Percentiles rank a stretch among this genome's conserved stretches.
These are phyloP conservation scores for Ametastegia equiseti DNA, from an alignment of 2,888 invertebrate species.

Conservation along the genomic window DNA sequence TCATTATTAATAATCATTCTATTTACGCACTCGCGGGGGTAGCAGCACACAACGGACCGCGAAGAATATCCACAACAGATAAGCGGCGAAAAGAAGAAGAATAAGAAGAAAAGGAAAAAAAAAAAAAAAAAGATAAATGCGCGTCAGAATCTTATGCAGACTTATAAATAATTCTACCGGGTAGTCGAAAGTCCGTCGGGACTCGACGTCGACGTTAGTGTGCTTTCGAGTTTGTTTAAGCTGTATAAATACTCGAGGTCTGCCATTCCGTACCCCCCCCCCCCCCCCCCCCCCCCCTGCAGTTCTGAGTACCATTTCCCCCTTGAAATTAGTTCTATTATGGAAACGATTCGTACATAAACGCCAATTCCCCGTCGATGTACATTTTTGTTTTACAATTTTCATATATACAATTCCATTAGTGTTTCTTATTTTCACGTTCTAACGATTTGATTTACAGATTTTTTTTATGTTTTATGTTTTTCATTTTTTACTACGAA, in stretches of 20 bases:
- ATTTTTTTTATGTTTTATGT: too few species aligned
- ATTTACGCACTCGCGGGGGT: neutral
- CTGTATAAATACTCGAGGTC: slow-evolving; percentile 16
- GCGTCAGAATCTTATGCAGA: neutral
- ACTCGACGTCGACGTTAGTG: neutral
- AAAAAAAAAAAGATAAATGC: neutral
- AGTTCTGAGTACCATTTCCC: neutral
- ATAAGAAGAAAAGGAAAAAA: neutral
- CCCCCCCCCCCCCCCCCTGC: neutral
- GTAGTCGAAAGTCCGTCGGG: neutral
- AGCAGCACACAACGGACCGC: too few species aligned
- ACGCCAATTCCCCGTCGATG: too few species aligned
- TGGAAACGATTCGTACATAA: too few species aligned
- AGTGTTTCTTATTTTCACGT: too few species aligned
- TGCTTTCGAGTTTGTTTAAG: slow-evolving; percentile 37
- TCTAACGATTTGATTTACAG: too few species aligned
- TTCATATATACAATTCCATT: too few species aligned
- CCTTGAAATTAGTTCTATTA: too few species aligned
- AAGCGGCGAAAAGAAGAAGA: too few species aligned
- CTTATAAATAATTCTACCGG: neutral
- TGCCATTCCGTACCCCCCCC: neutral
- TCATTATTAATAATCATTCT: slow-evolving; percentile 46
- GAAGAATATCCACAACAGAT: too few species aligned
- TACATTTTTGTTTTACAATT: too few species aligned
- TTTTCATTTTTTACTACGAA: too few species aligned